These are phyloP conservation scores for Lichenostomus cassidix DNA, from an alignment of 2,113 vertebrate genomes.

Conservation along the genomic window DNA sequence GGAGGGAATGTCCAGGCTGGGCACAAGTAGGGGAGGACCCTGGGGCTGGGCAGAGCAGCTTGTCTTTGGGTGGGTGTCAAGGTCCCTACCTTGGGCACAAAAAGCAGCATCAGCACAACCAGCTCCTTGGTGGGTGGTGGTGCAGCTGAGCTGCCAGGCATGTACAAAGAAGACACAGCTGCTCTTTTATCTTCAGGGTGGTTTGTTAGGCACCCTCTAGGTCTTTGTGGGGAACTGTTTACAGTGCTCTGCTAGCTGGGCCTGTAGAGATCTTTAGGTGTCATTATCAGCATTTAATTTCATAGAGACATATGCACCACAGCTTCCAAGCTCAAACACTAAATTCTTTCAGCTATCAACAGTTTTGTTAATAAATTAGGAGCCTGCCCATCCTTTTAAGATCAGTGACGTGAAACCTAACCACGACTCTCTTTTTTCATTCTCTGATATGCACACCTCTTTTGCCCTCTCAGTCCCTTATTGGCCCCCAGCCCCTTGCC, in stretches of 20 bases:
- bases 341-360: background rate
- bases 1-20: background rate
- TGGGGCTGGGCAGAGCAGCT: background rate
- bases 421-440: background rate
- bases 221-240: background rate
- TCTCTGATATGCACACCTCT: background rate
- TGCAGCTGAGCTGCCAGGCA: background rate
- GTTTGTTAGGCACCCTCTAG: background rate
- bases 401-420: background rate
- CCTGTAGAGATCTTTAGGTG: background rate
- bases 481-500: background rate
- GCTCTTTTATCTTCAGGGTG: background rate
- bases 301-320: accelerated
- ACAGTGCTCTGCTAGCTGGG: background rate
- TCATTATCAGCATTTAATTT: background rate
- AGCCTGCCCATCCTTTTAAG: background rate
- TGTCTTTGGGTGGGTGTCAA: background rate
- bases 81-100: background rate
- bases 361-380: background rate
- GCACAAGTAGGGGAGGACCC: background rate
- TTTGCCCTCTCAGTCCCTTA: background rate
- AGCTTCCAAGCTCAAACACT: background rate
- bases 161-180: background rate
- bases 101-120: accelerated
- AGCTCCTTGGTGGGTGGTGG: accelerated